Conservation (phyloP, 2,888 invertebrate genomes). For the Aplocera efformata region DNA sequence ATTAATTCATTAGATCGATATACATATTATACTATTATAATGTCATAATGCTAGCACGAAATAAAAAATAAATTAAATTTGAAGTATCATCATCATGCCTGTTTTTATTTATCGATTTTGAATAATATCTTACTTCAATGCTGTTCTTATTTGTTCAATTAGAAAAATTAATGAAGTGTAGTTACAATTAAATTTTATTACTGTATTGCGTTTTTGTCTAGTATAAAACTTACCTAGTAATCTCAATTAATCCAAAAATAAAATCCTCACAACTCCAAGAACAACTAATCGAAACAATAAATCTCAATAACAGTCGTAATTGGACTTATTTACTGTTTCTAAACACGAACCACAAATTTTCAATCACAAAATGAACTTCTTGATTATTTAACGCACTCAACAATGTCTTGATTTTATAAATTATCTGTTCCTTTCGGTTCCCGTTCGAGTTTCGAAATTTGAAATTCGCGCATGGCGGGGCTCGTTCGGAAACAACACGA, state of each 20-base stretch:
- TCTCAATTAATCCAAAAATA: slow-evolving; percentile 40
- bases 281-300: slow-evolving; percentile 36
- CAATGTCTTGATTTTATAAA: slow-evolving; percentile 28
- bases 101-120: too few species aligned
- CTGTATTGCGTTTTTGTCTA: slow-evolving; percentile 35
- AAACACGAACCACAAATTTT: slow-evolving; percentile 35
- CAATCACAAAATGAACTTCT: slow-evolving; percentile 19
- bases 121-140: too few species aligned
- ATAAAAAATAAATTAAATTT: too few species aligned
- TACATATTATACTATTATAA: too few species aligned
- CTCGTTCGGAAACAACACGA: slow-evolving; percentile 54
- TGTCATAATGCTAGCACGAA: too few species aligned
- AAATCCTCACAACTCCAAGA: slow-evolving; percentile 38
- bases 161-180: slow-evolving; percentile 5
- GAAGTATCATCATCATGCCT: too few species aligned
- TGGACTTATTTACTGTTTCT: slow-evolving; percentile 34
- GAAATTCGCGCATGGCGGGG: slow-evolving; percentile 47
- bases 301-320: slow-evolving; percentile 35
- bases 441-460: slow-evolving; percentile 50
- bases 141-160: too few species aligned
- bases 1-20: too few species aligned
- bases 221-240: slow-evolving; percentile 18
- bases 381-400: slow-evolving; percentile 2
- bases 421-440: slow-evolving; percentile 40
- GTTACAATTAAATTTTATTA: slow-evolving; percentile 14